Base-by-base conservation (phyloP, 2,888 invertebrate genomes). In the Agonopterix arenella region DNA sequence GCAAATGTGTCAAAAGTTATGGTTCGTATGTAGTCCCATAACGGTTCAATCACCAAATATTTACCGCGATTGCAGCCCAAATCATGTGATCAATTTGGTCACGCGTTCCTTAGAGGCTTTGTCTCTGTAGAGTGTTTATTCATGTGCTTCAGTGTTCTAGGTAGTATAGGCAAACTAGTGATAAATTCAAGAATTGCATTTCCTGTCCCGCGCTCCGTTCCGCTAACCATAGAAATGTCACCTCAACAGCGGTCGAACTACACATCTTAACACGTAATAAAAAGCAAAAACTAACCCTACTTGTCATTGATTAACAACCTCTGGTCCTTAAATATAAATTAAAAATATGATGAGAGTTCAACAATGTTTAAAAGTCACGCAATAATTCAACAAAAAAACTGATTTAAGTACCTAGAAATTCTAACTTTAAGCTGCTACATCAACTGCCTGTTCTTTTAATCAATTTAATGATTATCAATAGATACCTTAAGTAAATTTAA, bases 311-410 rank as follows among this genome's bases (percentile, higher is more conserved):
- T 58, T 48, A 65, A 68, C 64, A 64, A 68, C 62, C 60, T 65
- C 57, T 59, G 69, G 61, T 68, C 64, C 51, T 44, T 53, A 61
- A 64, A 50, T 59, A 64, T 57, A 60, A 62, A 64, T 60, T 71
- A 70, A 70, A 71, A 66, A 64, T 61, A 58, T 58, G 66, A 71
- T 72, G 70, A 77, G 69, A 73, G 68, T 73, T 79, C 68, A 85
- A 85, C 84, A 83, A 80, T 63, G 63, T 68, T 80, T 74, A 82
- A 76, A 43, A 81, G 78, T 80, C 70, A 74, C 11, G 65, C n/a
- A 63, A 69, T 67, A 76, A 72, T 59, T 69, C 69, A 76, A 72
- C 72, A 73, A 73, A 60, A 66, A 64, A 64, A 67, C 55, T 58
- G 59, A 61, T 65, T 66, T 55, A 54, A 57, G 48, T 52, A 54